Base-by-base conservation (phyloP, 2,888 invertebrate genomes). In the Hirtodrosophila duncani region DNA sequence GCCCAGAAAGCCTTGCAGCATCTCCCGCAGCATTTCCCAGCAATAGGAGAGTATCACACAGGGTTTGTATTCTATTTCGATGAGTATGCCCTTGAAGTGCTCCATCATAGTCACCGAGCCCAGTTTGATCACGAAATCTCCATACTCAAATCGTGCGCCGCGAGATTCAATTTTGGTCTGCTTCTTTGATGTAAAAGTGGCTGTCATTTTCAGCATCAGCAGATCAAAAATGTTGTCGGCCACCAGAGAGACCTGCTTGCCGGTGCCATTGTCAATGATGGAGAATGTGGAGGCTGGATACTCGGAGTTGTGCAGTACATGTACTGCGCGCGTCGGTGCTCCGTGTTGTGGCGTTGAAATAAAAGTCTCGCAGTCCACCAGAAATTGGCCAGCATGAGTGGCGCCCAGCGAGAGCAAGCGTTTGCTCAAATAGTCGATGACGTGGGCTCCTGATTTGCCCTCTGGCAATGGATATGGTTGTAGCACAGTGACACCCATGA, bases 301-400 rank as follows among this genome's bases (percentile, higher is more conserved):
- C 84, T 98, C 98, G 0, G 96, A 97, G 86, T 98, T 96, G 88
- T 98, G 97, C 5, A 98, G 89, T n/a, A 98, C 93, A 86, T 97
- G 96, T 0, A 97, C 93, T 0, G 94, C 93, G 77, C 94, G 91
- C 52, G 93, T 92, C 33, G 91, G 90, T 1, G 67, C 21, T 3
- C 93, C 94, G 52, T 83, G 85, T 3, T 81, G 81, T 1, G 93
- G 92, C 30, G 92, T 91, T 0, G 95, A 94, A 26, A 92, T 92
- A 83, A 94, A 97, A 0, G 97, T 97, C 86, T 98, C 98, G 80
- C 98, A 98, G 83, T 98, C 98, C 0, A 98, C 97, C 37, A 95
- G 87, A 85, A 97, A 98, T 74, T 94, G 95, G 0, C 98, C 98
- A 50, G 93, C 91, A 81, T 94, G 96, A 0, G 91, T 88, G 0